Evolutionary conservation across 2,113 vertebrate genomes (phyloP).

Genomic region (Tetrax tetrax): DNA sequence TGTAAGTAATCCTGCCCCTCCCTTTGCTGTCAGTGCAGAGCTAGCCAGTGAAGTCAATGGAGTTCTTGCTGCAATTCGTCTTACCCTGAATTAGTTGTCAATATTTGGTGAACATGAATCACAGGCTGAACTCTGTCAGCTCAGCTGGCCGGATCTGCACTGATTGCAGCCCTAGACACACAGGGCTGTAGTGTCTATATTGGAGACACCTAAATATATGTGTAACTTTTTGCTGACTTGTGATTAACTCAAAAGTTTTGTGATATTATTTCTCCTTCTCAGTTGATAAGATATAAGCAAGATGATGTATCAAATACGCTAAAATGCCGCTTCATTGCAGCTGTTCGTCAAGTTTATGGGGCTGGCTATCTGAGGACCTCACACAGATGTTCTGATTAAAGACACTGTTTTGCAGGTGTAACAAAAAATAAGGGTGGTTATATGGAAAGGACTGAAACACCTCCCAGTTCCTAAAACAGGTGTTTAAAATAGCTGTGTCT

Average conservation of each 20-base stretch:
- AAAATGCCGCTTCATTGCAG: background rate
- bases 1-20: background rate
- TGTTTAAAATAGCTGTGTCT: constrained; percentile 34
- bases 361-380: background rate
- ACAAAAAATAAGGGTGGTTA: background rate
- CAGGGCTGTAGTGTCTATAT: background rate
- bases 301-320: background rate
- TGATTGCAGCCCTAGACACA: background rate
- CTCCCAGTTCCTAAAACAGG: background rate
- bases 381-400: background rate
- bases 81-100: background rate
- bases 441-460: background rate
- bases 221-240: background rate
- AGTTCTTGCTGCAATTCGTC: background rate
- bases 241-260: background rate
- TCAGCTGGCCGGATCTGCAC: background rate
- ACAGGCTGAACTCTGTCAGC: background rate
- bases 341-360: background rate
- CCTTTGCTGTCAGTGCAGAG: background rate
- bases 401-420: background rate
- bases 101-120: background rate
- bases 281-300: background rate
- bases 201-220: background rate
- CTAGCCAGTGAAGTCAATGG: background rate
- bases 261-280: background rate